A percentile compares a stretch with the other conserved stretches of the same genome.
phyloP scores from a whole-genome alignment of 2,888 invertebrate species.

The Julus scandinavius region DNA sequence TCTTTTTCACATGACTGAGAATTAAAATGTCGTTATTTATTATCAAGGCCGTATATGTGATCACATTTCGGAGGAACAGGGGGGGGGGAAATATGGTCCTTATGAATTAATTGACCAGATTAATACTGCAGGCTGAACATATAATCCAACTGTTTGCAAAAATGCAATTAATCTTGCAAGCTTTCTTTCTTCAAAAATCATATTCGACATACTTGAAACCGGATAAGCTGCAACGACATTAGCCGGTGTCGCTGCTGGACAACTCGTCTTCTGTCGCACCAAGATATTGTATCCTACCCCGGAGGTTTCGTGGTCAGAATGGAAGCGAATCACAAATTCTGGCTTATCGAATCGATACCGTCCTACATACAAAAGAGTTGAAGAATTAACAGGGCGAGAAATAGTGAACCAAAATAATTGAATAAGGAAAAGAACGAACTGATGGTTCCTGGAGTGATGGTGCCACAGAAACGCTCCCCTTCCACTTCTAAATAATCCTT shows the following conservation, averaged over 20 bases:
- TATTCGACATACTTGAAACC: conserved; percentile 50
- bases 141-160: no score
- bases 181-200: no score
- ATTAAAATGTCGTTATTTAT: conserved; percentile 4
- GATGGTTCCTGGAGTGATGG: conserved; percentile 59
- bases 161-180: no score
- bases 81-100: no score
- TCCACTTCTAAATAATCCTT: conserved; percentile 59
- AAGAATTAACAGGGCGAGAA: no score
- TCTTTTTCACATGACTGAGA: not conserved
- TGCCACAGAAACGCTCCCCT: conserved; percentile 59
- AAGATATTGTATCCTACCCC: conserved; percentile 61
- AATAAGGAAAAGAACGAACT: conserved; percentile 56
- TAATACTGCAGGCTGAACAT: no score
- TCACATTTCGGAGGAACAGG: no score
- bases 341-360: conserved; percentile 59
- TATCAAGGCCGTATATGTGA: no score
- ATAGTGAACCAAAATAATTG: not conserved
- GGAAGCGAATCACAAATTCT: conserved; percentile 59
- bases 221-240: conserved; percentile 47
- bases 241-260: conserved; percentile 55
- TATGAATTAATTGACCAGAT: no score
- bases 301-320: conserved; percentile 60
- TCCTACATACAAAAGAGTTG: conserved; percentile 50
- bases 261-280: conserved; percentile 60